Conservation (phyloP, 2,888 invertebrate genomes). For the Chouioia cunea region DNA sequence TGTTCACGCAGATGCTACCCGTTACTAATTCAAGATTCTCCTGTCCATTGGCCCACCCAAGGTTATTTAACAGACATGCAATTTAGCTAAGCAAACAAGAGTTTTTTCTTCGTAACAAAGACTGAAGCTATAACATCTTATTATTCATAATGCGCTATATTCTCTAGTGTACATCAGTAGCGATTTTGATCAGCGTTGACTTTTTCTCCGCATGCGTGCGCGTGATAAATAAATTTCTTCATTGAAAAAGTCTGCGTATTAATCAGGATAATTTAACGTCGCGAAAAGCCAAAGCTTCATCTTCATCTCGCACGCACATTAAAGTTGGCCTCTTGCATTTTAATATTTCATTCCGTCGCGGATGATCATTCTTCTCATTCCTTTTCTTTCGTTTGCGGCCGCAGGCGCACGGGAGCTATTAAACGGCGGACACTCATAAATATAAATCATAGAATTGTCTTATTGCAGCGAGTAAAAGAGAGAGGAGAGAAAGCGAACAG, state of each 20-base stretch:
- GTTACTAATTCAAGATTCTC: slow-evolving; percentile 44
- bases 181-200: slow-evolving; percentile 9
- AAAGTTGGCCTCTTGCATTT: slow-evolving; percentile 26
- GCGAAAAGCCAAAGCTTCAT: slow-evolving; percentile 28
- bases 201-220: no score
- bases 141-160: slow-evolving; percentile 29
- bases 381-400: slow-evolving; percentile 11
- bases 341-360: slow-evolving; percentile 29
- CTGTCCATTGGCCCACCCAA: slow-evolving; percentile 33
- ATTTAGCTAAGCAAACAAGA: slow-evolving; percentile 19
- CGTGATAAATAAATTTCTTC: no score
- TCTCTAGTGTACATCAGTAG: slow-evolving; percentile 7
- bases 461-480: slow-evolving; percentile 52
- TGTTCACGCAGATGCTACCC: slow-evolving; percentile 10
- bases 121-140: slow-evolving; percentile 27
- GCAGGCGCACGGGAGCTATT: slow-evolving; percentile 59
- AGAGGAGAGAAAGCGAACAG: slow-evolving; percentile 48
- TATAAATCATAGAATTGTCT: slow-evolving; percentile 65
- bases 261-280: slow-evolving; percentile 10
- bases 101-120: neutral
- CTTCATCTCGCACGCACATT: no score
- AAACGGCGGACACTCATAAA: slow-evolving; percentile 64
- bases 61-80: slow-evolving; percentile 37
- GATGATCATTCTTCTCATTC: slow-evolving; percentile 10
- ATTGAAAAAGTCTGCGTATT: no score